These are phyloP conservation scores for Thera obeliscata DNA, from an alignment of 2,888 invertebrate species.

Conservation along the genomic window DNA sequence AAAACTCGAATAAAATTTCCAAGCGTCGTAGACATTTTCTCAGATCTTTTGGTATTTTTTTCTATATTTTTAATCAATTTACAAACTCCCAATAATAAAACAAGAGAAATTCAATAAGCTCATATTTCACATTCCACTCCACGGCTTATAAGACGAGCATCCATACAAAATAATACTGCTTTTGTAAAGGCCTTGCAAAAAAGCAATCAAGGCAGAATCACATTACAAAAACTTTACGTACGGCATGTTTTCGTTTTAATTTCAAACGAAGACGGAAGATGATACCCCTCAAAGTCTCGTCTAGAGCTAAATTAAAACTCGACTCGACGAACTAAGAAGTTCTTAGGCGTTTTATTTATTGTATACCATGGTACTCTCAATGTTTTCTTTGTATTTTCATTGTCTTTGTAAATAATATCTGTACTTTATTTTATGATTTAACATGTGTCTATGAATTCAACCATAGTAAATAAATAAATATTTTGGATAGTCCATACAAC, in stretches of 20 bases:
- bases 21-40: too few relatives aligned
- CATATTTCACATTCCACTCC: conserved; percentile 8
- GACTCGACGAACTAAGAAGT: conserved; percentile 23
- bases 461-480: too few relatives aligned
- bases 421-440: too few relatives aligned
- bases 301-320: conserved; percentile 53
- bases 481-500: too few relatives aligned
- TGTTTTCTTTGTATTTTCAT: not conserved
- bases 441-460: too few relatives aligned
- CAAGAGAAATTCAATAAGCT: not conserved
- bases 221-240: conserved; percentile 45
- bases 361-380: not conserved
- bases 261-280: conserved; percentile 41
- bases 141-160: conserved; percentile 15
- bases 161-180: conserved; percentile 23
- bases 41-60: too few relatives aligned
- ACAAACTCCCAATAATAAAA: not conserved
- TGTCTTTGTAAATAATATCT: not conserved
- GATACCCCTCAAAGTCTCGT: conserved; percentile 50
- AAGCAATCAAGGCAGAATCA: conserved; percentile 44
- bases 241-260: conserved; percentile 50
- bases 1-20: too few relatives aligned
- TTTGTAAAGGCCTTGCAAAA: conserved; percentile 34
- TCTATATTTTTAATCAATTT: not conserved
- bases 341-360: conserved; percentile 20